Evolutionary conservation across 2,113 vertebrate genomes (phyloP).

Genomic region (sheep (Ovis aries)): DNA sequence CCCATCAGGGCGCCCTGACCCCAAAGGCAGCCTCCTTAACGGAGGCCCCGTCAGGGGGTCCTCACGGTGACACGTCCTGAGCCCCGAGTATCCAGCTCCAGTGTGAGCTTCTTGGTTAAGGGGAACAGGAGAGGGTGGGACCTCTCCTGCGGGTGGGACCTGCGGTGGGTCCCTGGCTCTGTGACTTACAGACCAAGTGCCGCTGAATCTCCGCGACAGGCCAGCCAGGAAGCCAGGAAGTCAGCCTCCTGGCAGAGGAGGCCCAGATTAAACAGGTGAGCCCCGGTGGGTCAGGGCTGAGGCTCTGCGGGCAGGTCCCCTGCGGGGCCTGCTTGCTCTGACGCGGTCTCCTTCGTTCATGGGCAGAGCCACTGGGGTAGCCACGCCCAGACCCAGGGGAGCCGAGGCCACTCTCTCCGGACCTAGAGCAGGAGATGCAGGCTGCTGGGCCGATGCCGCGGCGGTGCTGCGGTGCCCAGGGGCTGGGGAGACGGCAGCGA

Average conservation of each 20-base stretch:
- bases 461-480: fast-evolving
- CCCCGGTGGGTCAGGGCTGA: background rate
- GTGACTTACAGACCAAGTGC: background rate
- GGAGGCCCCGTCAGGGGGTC: fast-evolving
- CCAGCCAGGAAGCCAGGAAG: background rate
- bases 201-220: background rate
- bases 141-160: background rate
- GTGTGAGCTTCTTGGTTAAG: background rate
- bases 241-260: background rate
- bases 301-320: fast-evolving
- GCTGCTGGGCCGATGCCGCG: fast-evolving
- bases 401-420: fast-evolving
- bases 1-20: fast-evolving
- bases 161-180: fast-evolving
- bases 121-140: fast-evolving
- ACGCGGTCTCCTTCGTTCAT: fast-evolving
- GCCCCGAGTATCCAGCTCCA: fast-evolving
- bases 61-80: fast-evolving
- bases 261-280: fast-evolving
- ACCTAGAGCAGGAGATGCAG: background rate
- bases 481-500: fast-evolving
- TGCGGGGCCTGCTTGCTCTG: fast-evolving
- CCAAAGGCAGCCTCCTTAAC: fast-evolving
- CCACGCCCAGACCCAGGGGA: fast-evolving
- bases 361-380: fast-evolving